Conservation (phyloP, 2,888 invertebrate genomes). For the Villa cingulata region DNA sequence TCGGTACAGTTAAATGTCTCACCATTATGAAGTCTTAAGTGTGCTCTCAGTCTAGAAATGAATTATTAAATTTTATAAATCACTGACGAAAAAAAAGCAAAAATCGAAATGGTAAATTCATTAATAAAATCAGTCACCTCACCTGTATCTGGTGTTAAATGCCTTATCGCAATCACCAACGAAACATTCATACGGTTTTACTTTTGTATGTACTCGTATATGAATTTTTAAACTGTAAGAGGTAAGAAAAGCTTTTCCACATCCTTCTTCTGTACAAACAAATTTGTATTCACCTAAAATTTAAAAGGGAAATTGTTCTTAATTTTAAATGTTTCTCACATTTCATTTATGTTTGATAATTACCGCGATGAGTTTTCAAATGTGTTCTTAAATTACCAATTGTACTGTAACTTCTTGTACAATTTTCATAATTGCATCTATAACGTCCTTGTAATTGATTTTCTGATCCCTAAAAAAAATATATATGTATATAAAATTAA, state of each 20-base stretch:
- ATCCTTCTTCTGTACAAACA: conserved; percentile 73
- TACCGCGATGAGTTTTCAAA: conserved; percentile 92
- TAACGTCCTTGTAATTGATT: conserved; percentile 39
- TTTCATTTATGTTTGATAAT: conserved; percentile 9
- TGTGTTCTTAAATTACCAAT: conserved; percentile 89
- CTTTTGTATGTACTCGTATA: conserved; percentile 82
- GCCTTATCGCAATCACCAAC: conserved; percentile 76
- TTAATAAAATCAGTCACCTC: conserved; percentile 12
- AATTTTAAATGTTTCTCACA: not conserved
- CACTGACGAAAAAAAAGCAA: too few species aligned
- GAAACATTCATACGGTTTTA: conserved; percentile 80
- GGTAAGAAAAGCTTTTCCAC: conserved; percentile 86
- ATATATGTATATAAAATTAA: too few species aligned
- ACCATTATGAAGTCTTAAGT: conserved; percentile 84
- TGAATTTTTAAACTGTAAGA: conserved; percentile 93
- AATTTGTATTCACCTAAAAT: conserved; percentile 81
- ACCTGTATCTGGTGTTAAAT: conserved; percentile 88
- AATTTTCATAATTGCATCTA: conserved; percentile 79
- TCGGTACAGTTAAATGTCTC: conserved; percentile 87
- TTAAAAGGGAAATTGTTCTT: conserved; percentile 3
- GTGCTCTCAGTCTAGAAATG: conserved; percentile 59
- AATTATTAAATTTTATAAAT: not conserved
- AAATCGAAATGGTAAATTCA: too few species aligned
- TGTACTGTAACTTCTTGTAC: conserved; percentile 80
- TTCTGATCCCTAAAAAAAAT: not conserved